Conservation (phyloP, 2,888 invertebrate species). For the Teleogryllus oceanicus region DNA sequence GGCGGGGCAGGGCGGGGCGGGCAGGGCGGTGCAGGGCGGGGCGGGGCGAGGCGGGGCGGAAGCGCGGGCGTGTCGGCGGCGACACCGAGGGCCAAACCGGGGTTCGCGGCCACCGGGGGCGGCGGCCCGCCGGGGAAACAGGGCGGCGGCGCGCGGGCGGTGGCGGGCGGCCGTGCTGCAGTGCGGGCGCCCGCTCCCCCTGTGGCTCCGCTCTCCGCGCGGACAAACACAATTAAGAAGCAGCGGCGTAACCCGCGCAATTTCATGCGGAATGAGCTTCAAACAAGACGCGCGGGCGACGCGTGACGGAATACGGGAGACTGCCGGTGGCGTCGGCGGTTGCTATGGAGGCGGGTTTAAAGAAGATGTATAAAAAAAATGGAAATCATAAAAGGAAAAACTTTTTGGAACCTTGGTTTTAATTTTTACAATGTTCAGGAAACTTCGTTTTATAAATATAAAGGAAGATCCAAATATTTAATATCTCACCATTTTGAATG, state of each 20-base stretch:
- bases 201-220: not conserved
- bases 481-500: too few species aligned
- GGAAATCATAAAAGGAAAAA: too few species aligned
- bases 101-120: too few species aligned
- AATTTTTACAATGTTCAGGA: too few species aligned
- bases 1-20: not conserved
- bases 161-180: not conserved
- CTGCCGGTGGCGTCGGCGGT: not conserved
- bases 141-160: too few species aligned
- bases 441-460: too few species aligned
- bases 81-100: too few species aligned
- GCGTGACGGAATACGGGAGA: not conserved
- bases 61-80: too few species aligned
- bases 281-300: not conserved
- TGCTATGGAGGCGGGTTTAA: not conserved
- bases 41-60: not conserved
- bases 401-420: too few species aligned
- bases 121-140: too few species aligned
- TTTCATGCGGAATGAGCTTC: not conserved
- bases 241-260: conserved; percentile 10
- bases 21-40: not conserved
- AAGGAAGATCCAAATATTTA: too few species aligned
- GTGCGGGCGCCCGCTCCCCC: not conserved
- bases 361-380: too few species aligned
- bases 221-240: conserved; percentile 18